A percentile compares a stretch with the other conserved stretches of the same genome.
These are phyloP conservation scores for Tonatia bakeri DNA, from an alignment of 2,113 vertebrate species.

Conservation along the genomic window DNA sequence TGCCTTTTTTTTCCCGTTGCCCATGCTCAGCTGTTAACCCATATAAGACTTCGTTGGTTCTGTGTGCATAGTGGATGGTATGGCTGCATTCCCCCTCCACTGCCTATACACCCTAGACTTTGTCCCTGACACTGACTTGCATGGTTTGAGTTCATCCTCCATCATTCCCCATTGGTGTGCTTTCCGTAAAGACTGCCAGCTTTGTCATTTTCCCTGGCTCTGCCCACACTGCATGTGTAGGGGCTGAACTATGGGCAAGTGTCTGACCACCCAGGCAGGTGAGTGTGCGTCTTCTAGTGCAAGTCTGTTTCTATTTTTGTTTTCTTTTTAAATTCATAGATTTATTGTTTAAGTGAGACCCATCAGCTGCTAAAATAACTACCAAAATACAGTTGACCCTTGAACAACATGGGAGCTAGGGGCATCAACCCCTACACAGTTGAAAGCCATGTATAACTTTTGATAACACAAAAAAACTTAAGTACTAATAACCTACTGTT, in stretches of 20 bases:
- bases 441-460: neutral
- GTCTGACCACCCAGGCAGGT: slow-evolving; percentile 60
- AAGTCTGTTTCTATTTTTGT: slow-evolving; percentile 36
- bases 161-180: slow-evolving; percentile 18
- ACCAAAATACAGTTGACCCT: neutral
- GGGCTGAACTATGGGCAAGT: slow-evolving; percentile 63
- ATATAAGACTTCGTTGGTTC: slow-evolving; percentile 45
- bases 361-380: slow-evolving; percentile 17
- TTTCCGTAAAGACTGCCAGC: slow-evolving; percentile 30
- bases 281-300: slow-evolving; percentile 56
- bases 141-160: slow-evolving; percentile 35
- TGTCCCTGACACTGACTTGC: slow-evolving; percentile 39
- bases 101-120: neutral
- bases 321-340: slow-evolving; percentile 38
- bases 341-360: slow-evolving; percentile 11
- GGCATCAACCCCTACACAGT: neutral
- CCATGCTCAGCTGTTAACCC: slow-evolving; percentile 27
- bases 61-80: slow-evolving; percentile 12
- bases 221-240: slow-evolving; percentile 55
- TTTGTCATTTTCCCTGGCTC: slow-evolving; percentile 56
- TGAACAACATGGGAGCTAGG: neutral
- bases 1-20: slow-evolving; percentile 16
- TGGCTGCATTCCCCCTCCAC: slow-evolving; percentile 34
- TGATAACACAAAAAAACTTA: neutral
- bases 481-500: neutral